phyloP scores from a whole-genome alignment of 2,113 vertebrate genomes.

The Seriola rivoliana region DNA sequence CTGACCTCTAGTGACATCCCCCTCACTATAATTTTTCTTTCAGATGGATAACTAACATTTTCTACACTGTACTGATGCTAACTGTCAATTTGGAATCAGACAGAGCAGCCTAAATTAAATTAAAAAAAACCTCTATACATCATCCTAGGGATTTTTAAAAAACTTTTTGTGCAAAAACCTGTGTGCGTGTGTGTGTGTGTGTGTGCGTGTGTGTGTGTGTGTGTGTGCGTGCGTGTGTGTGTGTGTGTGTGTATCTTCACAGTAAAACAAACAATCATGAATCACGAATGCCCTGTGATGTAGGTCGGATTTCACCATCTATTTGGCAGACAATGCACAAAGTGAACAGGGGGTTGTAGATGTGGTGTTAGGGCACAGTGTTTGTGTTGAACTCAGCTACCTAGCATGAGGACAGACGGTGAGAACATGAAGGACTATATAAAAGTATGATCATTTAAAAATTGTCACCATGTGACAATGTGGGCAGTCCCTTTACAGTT shows the following conservation, averaged over 20 bases:
- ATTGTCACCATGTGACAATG: no score
- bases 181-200: neutral
- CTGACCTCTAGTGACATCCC: neutral
- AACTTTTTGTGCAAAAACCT: neutral
- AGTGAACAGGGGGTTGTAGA: no score
- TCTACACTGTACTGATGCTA: neutral
- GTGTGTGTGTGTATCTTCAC: neutral
- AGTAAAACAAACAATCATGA: neutral
- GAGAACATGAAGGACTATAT: no score
- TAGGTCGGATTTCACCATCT: neutral
- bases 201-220: neutral
- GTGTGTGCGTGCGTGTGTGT: neutral
- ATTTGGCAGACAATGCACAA: neutral
- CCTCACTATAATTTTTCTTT: neutral
- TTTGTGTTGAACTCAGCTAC: no score
- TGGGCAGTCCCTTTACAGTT: no score
- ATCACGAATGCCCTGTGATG: neutral
- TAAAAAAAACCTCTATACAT: neutral
- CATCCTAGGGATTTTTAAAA: neutral
- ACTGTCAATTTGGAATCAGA: neutral
- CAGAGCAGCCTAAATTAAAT: neutral
- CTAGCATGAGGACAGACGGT: no score
- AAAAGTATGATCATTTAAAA: no score
- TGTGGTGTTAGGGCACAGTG: no score
- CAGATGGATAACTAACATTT: neutral